Evolutionary conservation across 53 echinoderm and acorn worm genomes (phyloP).

Genomic region (Pentamera pediparva): DNA sequence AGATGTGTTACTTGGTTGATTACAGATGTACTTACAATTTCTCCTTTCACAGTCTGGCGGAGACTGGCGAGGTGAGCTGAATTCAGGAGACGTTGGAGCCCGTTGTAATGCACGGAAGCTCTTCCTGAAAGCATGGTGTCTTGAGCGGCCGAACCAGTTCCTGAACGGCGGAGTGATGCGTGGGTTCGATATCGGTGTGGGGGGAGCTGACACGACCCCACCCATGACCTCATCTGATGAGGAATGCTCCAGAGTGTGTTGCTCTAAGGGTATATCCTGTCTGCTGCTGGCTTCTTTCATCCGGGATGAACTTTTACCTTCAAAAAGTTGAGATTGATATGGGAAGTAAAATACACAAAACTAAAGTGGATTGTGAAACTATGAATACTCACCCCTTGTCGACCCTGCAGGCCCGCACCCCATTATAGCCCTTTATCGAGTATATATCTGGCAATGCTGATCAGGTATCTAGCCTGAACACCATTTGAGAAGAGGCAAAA

Average conservation of each 20-base stretch:
- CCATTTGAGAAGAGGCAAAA: no score
- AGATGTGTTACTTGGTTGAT: no score
- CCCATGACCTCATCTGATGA: conserved; percentile 14
- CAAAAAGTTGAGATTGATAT: neutral
- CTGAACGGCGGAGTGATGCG: conserved; percentile 31
- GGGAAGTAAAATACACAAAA: neutral
- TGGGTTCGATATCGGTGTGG: conserved; percentile 66
- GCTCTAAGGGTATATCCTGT: conserved; percentile 4
- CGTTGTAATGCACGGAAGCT: conserved; percentile 37
- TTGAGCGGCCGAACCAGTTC: conserved; percentile 40
- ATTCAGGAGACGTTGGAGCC: conserved; percentile 51
- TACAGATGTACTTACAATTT: conserved; percentile 1
- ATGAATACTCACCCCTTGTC: no score
- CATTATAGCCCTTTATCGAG: no score
- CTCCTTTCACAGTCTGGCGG: conserved; percentile 55
- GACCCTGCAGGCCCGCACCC: no score
- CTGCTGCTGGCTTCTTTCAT: neutral
- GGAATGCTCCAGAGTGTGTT: conserved; percentile 1
- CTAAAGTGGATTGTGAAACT: no score
- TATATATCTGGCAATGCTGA: no score
- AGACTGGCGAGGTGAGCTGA: conserved; percentile 61
- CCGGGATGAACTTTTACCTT: neutral
- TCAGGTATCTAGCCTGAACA: no score
- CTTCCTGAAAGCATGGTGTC: conserved; percentile 41
- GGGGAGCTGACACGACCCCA: conserved; percentile 68